These are phyloP conservation scores for Pomacea canaliculata DNA, from an alignment of 2,888 invertebrate species.

Conservation along the genomic window DNA sequence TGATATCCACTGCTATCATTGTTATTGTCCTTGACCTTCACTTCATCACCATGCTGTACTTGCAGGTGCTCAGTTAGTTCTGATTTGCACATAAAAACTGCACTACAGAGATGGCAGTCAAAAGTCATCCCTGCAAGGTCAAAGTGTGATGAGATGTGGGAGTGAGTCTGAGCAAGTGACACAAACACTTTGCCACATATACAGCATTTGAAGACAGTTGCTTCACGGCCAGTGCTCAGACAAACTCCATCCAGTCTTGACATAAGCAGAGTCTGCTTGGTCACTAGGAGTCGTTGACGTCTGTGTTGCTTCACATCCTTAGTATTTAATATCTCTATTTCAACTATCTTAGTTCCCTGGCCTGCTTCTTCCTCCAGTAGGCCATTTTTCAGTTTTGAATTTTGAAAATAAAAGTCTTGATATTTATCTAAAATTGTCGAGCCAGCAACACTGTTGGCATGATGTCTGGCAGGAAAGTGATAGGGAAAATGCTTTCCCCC, in stretches of 20 bases:
- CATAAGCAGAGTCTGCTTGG: conserved; percentile 64
- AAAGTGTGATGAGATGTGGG: conserved; percentile 66
- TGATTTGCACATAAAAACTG: conserved; percentile 59
- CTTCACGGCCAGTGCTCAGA: conserved; percentile 50
- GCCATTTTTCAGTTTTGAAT: conserved; percentile 24
- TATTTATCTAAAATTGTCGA: too few species aligned
- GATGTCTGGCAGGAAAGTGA: too few species aligned
- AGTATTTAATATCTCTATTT: neutral
- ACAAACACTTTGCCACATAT: conserved; percentile 64
- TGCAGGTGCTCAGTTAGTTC: conserved; percentile 57
- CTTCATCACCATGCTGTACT: conserved; percentile 7
- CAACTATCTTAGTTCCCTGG: neutral
- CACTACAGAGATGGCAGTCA: conserved; percentile 62
- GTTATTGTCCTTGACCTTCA: conserved; percentile 16
- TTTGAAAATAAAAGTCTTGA: conserved; percentile 18
- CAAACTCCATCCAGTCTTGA: conserved; percentile 64
- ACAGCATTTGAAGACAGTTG: conserved; percentile 66
- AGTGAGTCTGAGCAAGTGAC: conserved; percentile 59
- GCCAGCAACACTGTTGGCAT: too few species aligned
- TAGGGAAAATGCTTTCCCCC: too few species aligned
- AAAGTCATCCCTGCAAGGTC: conserved; percentile 55
- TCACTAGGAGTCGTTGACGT: conserved; percentile 43
- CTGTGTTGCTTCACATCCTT: conserved; percentile 11
- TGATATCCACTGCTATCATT: neutral
- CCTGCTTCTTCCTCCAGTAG: conserved; percentile 20